Percentiles rank a stretch among this genome's conserved stretches.
phyloP scores from a whole-genome alignment of 2,888 invertebrate genomes.

The Oligia strigilis region DNA sequence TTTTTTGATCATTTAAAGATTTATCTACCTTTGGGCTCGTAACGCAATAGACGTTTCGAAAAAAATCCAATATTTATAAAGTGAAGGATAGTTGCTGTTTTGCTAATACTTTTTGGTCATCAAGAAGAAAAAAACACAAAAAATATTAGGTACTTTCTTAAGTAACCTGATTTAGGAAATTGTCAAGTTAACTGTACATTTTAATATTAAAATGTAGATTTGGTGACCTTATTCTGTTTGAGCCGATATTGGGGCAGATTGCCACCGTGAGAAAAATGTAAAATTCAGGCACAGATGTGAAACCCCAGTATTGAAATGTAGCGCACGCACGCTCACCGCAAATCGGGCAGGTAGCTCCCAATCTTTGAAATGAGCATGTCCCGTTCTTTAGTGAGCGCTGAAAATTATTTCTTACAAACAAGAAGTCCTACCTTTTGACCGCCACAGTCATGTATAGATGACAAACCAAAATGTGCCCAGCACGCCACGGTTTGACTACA shows the following conservation, averaged over 20 bases:
- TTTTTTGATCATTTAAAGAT: neutral
- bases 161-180: neutral
- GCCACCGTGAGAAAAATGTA: slow-evolving; percentile 30
- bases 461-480: too few species aligned
- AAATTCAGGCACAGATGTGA: slow-evolving; percentile 34
- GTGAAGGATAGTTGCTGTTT: neutral
- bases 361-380: slow-evolving; percentile 33
- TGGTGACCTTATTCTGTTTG: slow-evolving; percentile 16
- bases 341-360: slow-evolving; percentile 52
- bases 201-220: slow-evolving; percentile 11
- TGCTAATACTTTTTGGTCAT: neutral
- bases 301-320: slow-evolving; percentile 42
- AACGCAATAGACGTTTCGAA: neutral
- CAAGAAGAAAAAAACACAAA: neutral
- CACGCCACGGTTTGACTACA: too few species aligned
- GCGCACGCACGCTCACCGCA: slow-evolving; percentile 44
- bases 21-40: neutral
- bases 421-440: neutral
- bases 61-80: neutral
- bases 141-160: neutral
- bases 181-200: neutral
- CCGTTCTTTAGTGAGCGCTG: slow-evolving; percentile 6
- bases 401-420: neutral
- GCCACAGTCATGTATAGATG: too few species aligned
- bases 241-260: neutral